Base-by-base conservation (phyloP, 2,888 invertebrate genomes). In the Myopa tessellatipennis region DNA sequence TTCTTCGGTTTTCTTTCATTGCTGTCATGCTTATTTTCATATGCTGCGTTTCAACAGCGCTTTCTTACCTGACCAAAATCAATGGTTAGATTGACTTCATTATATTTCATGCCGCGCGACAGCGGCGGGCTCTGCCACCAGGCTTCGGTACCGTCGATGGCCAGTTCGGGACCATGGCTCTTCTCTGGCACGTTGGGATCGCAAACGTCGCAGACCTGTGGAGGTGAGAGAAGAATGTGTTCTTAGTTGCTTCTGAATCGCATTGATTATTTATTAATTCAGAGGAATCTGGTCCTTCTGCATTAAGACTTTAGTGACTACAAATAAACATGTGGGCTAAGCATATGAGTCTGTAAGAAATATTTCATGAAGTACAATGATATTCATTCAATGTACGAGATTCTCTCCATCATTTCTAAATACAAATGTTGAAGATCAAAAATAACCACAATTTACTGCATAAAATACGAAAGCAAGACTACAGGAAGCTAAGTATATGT, bases 91-190 rank as follows among this genome's bases (percentile, higher is more conserved):
- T 98, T 98, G 87, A 99, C 97, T 91, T 97, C 95, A 88, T 98
- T 98, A 92, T 96, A 99, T 89, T 97, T 95, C 93, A 95, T 95
- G 77, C 98, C 98, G 83, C 99, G 91, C 73, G 99, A 99, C 38
- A 99, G 91, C 0, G 99, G 99, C 0, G 99, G 99, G 87, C 97
- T 97, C 91, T 99, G 98, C 99, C 99, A 99, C 96, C 98, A 98
- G 65, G 94, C 94, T 88, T 97, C 96, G 88, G 95, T 94, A n/a
- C 98, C 98, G 88, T 99, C 98, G 82, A 97, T 97, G 4, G 98
- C 98, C 89, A 93, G 94, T 86, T 95, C 94, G 0, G 98, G 95
- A 0, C 96, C 96, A 90, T 99, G 99, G 84, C 91, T 92, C 89
- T 95, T 94, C 77, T 93, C 93, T 12, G 93, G 93, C 82, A 91